These are phyloP conservation scores for Pheosia tremula DNA, from an alignment of 2,888 invertebrate genomes.

Conservation along the genomic window DNA sequence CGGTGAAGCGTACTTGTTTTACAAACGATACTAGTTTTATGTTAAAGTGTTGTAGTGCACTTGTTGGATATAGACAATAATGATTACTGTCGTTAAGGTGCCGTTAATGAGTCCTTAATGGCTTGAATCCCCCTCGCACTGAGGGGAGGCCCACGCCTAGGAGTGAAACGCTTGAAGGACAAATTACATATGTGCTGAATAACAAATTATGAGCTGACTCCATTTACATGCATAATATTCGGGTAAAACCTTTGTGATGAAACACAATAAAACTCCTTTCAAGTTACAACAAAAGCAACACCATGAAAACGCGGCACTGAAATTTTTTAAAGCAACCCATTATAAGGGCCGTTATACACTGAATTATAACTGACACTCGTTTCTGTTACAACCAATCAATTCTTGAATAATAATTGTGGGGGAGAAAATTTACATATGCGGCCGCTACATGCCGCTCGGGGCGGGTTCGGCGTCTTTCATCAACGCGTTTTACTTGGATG, in stretches of 20 bases:
- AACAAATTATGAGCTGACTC: too few species aligned
- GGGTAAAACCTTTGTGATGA: not conserved
- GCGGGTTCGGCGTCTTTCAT: conserved; percentile 50
- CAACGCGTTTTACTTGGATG: conserved; percentile 38
- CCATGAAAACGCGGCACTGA: not conserved
- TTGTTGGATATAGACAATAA: too few species aligned
- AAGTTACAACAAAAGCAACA: not conserved
- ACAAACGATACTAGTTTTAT: too few species aligned
- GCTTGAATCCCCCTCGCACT: too few species aligned
- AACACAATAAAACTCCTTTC: not conserved
- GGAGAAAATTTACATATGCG: conserved; percentile 44
- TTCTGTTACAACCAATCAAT: conserved; percentile 30
- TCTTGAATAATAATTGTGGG: conserved; percentile 41
- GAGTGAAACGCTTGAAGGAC: too few species aligned
- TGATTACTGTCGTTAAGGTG: too few species aligned
- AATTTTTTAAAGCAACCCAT: not conserved
- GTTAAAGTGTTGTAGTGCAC: too few species aligned
- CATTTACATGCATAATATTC: not conserved
- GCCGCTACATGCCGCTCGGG: conserved; percentile 24
- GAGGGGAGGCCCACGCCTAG: too few species aligned
- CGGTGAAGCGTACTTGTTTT: too few species aligned
- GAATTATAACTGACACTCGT: conserved; percentile 7
- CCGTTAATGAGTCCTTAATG: too few species aligned
- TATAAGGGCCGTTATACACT: conserved; percentile 3
- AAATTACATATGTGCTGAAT: too few species aligned